Evolutionary conservation across 2,113 vertebrate species (phyloP), one percentile per base, ranked within the genome.

Genomic region (Coracopsis vasa): DNA sequence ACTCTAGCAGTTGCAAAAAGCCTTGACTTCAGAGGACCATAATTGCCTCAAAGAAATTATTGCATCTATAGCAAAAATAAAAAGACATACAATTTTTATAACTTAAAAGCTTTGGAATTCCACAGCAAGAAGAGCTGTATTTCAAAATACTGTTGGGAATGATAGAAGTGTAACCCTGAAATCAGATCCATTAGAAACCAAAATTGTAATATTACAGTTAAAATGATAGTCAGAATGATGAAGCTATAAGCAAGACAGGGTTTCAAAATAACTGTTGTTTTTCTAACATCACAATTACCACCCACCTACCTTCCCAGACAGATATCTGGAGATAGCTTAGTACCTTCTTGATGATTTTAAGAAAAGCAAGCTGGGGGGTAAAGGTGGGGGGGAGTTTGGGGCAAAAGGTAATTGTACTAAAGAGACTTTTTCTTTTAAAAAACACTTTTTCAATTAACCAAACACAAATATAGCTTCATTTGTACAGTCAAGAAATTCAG

Each of bases 71-170:
- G 35, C 8, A 92, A 84, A 81, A 69, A 84, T 67, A 61, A 16
- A 67, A 71, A 78, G 42, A 23, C 33, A 79, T 87, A 54, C 7
- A 60, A 84, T 94, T 81, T 92, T 90, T 79, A 79, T 89, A 70
- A 65, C 47, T 84, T 74, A 67, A 95, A 81, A 91, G 50, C 64
- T 91, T 82, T 81, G 51, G 73, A 94, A 79, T 92, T 91, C 35
- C 41, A 37, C 80, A 89, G 33, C 25, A 83, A 84, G 35, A 48
- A 53, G 48, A 83, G n/a, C 29, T 44, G 27, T 33, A 56, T 79
- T 92, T 94, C 35, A 71, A 12, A 78, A 77, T 37, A 53, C 66
- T 80, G 3, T 54, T 86, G 50, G 53, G 71, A 94, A 54, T 62
- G 41, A 20, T 71, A 39, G 53, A 82, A 58, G 4, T 21, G 9